Evolutionary conservation across 2,888 invertebrate genomes (phyloP).

Genomic region (Cheilosia scutellata): DNA sequence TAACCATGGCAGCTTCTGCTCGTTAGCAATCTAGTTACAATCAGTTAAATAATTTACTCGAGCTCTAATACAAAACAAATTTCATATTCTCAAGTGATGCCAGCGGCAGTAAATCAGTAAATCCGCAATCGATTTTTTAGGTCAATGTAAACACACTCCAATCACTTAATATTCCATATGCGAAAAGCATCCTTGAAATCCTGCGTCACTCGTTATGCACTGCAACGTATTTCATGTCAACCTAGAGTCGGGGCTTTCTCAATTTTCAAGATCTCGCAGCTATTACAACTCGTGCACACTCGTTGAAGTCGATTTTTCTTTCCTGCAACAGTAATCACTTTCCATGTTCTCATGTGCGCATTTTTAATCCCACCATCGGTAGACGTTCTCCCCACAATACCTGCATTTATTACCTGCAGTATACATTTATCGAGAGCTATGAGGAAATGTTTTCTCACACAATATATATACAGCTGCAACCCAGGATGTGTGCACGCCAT

Average conservation of each 20-base stretch:
- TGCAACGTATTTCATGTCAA: constrained; percentile 49
- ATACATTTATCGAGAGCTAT: background rate
- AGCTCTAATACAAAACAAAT: background rate
- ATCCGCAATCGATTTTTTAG: background rate
- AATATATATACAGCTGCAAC: constrained; percentile 15
- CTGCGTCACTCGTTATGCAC: constrained; percentile 1
- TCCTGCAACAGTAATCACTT: constrained; percentile 50
- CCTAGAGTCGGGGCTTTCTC: background rate
- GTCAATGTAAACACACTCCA: constrained; percentile 40
- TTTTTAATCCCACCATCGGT: constrained; percentile 46
- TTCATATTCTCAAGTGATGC: constrained; percentile 5
- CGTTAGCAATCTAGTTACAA: too few species aligned
- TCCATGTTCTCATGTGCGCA: constrained; percentile 57
- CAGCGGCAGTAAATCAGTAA: constrained; percentile 24
- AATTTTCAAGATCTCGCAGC: constrained; percentile 43
- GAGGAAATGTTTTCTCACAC: constrained; percentile 42
- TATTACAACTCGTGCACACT: constrained; percentile 8
- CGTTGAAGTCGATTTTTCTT: constrained; percentile 40
- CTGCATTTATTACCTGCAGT: constrained; percentile 18
- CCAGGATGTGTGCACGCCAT: constrained; percentile 51
- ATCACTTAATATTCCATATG: constrained; percentile 55
- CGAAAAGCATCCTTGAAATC: constrained; percentile 15
- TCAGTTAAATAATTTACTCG: background rate
- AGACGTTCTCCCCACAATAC: background rate
- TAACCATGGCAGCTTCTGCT: too few species aligned